These are phyloP conservation scores for Nysson spinosus DNA, from an alignment of 2,888 invertebrate genomes.

Conservation along the genomic window DNA sequence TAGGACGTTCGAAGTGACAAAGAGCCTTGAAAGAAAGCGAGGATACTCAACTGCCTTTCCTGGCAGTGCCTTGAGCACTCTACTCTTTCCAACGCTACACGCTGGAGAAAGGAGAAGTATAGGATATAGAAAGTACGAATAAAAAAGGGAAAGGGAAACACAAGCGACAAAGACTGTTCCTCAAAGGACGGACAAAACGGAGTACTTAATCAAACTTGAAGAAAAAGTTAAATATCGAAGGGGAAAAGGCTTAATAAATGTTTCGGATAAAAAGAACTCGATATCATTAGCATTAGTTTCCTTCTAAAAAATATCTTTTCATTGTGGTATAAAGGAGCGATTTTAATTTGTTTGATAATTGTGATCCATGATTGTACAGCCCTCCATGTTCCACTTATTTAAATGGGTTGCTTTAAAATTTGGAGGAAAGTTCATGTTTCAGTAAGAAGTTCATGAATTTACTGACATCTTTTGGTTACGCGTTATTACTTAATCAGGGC, in stretches of 20 bases:
- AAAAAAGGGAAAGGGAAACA: slow-evolving; percentile 48
- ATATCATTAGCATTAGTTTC: slow-evolving; percentile 52
- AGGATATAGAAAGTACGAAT: slow-evolving; percentile 33
- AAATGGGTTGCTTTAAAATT: too few species aligned
- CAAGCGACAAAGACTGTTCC: slow-evolving; percentile 20
- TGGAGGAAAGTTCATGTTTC: too few species aligned
- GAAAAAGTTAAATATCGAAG: slow-evolving; percentile 63
- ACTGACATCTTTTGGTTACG: too few species aligned
- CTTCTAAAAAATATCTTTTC: slow-evolving; percentile 42
- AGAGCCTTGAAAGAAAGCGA: slow-evolving; percentile 61
- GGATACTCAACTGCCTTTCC: slow-evolving; percentile 56
- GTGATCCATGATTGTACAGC: too few species aligned
- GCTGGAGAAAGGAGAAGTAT: slow-evolving; percentile 44
- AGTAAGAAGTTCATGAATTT: too few species aligned
- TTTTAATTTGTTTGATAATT: too few species aligned
- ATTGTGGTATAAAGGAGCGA: slow-evolving; percentile 26
- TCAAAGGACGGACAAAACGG: slow-evolving; percentile 47
- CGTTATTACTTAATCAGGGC: too few species aligned
- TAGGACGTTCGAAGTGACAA: slow-evolving; percentile 58
- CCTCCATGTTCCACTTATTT: too few species aligned
- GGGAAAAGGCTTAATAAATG: slow-evolving; percentile 59
- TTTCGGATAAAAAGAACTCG: slow-evolving; percentile 38
- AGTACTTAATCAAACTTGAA: slow-evolving; percentile 65
- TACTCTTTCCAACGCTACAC: slow-evolving; percentile 38
- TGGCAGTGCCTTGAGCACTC: slow-evolving; percentile 53